Evolutionary conservation across 2,797 vertebrate species (phyloP).

Genomic region (Tiaroga cobitis): DNA sequence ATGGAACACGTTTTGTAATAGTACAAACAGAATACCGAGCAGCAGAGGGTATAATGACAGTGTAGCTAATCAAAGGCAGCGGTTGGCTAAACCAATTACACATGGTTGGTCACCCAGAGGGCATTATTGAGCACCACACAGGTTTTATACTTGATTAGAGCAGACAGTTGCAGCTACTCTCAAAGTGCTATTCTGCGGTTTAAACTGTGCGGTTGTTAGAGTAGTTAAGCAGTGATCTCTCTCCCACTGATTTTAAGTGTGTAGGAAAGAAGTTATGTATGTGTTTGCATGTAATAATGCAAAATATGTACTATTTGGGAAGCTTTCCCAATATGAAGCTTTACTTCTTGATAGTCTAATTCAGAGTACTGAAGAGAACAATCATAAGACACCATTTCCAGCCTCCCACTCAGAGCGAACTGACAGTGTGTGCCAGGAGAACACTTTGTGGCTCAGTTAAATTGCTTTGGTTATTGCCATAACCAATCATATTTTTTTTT

Average conservation of each 20-base stretch:
- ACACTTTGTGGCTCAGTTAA: not conserved
- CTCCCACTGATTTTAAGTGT: not conserved
- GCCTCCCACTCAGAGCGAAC: slow-evolving; percentile 10
- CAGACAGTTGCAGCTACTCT: slow-evolving; percentile 29
- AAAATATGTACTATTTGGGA: not conserved
- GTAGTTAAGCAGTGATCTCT: slow-evolving; percentile 16
- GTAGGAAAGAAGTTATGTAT: not conserved
- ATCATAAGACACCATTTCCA: slow-evolving; percentile 16
- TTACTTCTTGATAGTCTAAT: not conserved
- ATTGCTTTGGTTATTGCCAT: slow-evolving; percentile 17
- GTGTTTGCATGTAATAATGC: not conserved
- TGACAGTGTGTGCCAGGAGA: slow-evolving; percentile 26
- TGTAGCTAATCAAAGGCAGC: slow-evolving; percentile 46
- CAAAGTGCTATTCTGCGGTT: not conserved
- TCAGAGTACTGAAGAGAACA: not conserved
- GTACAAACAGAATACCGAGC: slow-evolving; percentile 31
- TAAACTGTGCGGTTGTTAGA: slow-evolving; percentile 19
- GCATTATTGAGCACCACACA: slow-evolving; percentile 60
- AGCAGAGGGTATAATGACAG: slow-evolving; percentile 5
- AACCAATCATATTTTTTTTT: not conserved
- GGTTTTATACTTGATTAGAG: slow-evolving; percentile 68
- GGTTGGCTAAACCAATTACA: slow-evolving; percentile 48
- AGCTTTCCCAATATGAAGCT: not conserved
- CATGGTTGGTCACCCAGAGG: slow-evolving; percentile 54
- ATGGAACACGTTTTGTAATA: slow-evolving; percentile 21